Base-by-base conservation (phyloP, 2,888 invertebrate species). In the Acanthopleura granulata region DNA sequence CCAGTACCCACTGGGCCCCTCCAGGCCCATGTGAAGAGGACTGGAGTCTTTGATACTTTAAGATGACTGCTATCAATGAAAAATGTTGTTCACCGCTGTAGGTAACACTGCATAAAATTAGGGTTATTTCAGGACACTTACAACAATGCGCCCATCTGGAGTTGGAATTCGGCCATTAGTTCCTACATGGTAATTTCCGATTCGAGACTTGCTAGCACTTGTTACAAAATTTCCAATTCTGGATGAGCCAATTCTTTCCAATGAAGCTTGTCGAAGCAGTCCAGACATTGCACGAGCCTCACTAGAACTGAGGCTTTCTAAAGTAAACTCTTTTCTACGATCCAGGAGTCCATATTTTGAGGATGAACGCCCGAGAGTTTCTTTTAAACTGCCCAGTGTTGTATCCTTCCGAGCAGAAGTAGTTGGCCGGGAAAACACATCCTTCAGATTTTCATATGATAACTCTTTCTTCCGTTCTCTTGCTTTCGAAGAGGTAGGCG, bases 281-380 rank as follows among this genome's bases (percentile, higher is more conserved):
- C 90, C 89, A 11, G 89, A 88, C 85, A 89, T 86, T n/a, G 87
- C 86, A 25, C 86, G 82, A 11, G 89, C 89, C 78, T 90, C 89
- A 74, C 85, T 85, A 11, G 85, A 85, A 74, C 85, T 86, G 57
- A 90, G 81, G 80, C 88, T 89, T 81, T 89, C 89, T 70, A 90
- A 76, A 40, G 86, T 84, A 78, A 86, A 86, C 75, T 88, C 88
- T 74, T 87, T 87, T 61, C 84, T 84, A 40, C 83, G 79, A 57
- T 85, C 85, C 71, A 82, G 75, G 49, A 83, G 83, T 76, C 82
- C 82, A 77, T 84, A 84, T 51, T 83, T 80, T 29, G 85, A 83
- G 70, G 86, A 82, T 25, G 74, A 57, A 15, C 62, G 49, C 1
- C 74, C 22, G 1, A 57, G 22, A 0, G 74, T 66, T 14, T 74